Evolutionary conservation across 2,113 vertebrate genomes (phyloP).

Genomic region (Theristicus caerulescens): DNA sequence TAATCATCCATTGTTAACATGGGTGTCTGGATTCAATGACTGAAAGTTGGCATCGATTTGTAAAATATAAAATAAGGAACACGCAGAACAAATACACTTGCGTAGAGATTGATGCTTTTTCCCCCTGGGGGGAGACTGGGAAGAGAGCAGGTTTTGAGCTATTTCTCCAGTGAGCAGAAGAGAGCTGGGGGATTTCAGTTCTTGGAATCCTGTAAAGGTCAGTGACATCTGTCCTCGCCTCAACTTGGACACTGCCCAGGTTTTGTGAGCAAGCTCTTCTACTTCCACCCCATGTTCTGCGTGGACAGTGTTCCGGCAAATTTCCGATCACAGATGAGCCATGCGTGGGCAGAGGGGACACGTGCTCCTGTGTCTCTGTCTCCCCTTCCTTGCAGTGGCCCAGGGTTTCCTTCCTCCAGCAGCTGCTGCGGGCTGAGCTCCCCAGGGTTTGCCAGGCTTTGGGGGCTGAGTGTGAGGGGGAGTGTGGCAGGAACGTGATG

Average conservation of each 20-base stretch:
- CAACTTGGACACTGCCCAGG: background rate
- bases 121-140: background rate
- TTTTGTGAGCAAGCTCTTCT: background rate
- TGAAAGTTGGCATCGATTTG: background rate
- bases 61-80: constrained; percentile 39
- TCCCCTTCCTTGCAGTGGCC: background rate
- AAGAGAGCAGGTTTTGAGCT: constrained; percentile 12
- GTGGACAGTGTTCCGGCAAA: accelerated
- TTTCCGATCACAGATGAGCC: background rate
- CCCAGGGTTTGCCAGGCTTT: background rate
- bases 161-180: background rate
- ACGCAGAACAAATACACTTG: background rate
- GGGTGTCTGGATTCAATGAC: constrained; percentile 42
- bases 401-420: background rate
- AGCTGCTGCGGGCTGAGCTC: background rate
- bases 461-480: background rate
- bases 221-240: background rate
- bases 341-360: accelerated
- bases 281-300: background rate
- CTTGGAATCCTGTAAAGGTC: background rate
- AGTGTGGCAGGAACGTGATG: background rate
- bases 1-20: constrained; percentile 9
- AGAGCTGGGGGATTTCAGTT: background rate
- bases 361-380: accelerated
- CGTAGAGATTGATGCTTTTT: background rate